phyloP scores from a whole-genome alignment of 2,888 invertebrate species.

The Ernsta delagoae region DNA sequence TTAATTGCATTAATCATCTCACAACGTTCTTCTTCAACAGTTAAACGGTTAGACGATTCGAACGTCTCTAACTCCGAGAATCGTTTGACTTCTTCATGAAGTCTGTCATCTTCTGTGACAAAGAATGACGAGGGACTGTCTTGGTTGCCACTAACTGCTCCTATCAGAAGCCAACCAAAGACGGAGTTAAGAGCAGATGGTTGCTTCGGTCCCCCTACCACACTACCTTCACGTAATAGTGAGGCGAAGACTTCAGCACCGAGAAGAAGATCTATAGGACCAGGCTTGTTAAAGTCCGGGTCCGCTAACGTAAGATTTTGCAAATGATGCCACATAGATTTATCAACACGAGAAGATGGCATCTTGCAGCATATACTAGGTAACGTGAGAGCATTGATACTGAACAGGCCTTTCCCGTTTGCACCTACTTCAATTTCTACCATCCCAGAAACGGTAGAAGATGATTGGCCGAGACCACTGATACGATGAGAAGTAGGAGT shows the following conservation, averaged over 20 bases:
- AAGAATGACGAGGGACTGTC: background rate
- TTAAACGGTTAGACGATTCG: background rate
- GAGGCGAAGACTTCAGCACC: slow-evolving; percentile 3
- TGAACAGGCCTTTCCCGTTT: background rate
- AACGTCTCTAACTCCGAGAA: background rate
- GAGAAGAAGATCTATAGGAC: slow-evolving; percentile 1
- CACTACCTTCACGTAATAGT: background rate
- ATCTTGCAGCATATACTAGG: background rate
- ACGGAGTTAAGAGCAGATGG: background rate
- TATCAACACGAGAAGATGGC: slow-evolving; percentile 1
- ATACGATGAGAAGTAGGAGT: slow-evolving; percentile 3
- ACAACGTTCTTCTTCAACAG: background rate
- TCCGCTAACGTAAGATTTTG: background rate
- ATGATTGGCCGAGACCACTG: background rate
- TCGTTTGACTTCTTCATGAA: slow-evolving; percentile 3
- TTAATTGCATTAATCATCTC: background rate
- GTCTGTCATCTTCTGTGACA: background rate
- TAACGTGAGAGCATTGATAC: background rate
- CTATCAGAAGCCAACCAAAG: background rate
- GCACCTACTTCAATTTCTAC: slow-evolving; percentile 1
- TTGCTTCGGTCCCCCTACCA: background rate
- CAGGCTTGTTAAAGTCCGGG: background rate
- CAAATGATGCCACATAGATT: background rate
- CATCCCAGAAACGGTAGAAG: background rate
- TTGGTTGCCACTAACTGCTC: background rate